Conservation (phyloP, 2,888 invertebrate genomes). For the Pimpla rufipes region DNA sequence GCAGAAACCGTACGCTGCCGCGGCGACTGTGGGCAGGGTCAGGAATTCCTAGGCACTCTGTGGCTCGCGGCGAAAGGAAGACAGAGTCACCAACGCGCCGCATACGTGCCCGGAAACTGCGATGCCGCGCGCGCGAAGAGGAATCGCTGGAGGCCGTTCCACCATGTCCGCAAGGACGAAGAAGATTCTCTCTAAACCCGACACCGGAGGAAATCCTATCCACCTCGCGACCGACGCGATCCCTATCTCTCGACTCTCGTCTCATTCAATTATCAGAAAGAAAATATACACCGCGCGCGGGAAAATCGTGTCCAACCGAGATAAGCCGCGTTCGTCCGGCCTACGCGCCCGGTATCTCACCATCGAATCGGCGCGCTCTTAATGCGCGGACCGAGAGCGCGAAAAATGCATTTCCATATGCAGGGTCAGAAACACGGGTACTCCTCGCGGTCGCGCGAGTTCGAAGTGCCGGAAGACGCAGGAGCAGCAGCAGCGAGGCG, state of each 20-base stretch:
- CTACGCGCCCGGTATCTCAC: background rate
- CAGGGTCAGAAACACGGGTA: conserved; percentile 27
- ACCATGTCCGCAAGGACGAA: conserved; percentile 80
- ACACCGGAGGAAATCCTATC: conserved; percentile 7
- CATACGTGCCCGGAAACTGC: conserved; percentile 73
- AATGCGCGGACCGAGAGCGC: too few relatives aligned
- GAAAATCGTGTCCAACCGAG: background rate
- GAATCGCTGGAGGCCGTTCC: conserved; percentile 80
- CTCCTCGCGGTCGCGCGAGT: conserved; percentile 10
- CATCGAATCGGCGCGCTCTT: background rate
- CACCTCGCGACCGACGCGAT: background rate
- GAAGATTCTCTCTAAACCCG: conserved; percentile 32
- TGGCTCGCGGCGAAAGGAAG: conserved; percentile 77
- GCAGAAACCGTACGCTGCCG: conserved; percentile 50
- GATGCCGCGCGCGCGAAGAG: conserved; percentile 6
- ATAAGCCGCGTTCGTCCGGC: background rate
- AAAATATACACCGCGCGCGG: background rate
- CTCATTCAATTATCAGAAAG: background rate
- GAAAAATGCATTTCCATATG: conserved; percentile 14
- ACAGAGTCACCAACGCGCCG: conserved; percentile 75
- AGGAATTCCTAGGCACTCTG: conserved; percentile 82
- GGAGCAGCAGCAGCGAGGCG: conserved; percentile 46
- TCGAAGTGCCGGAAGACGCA: conserved; percentile 54
- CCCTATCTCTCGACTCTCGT: background rate
- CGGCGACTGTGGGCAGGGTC: conserved; percentile 78